phyloP scores from a whole-genome alignment of 2,888 invertebrate genomes.

The Caradrina clavipalpis region DNA sequence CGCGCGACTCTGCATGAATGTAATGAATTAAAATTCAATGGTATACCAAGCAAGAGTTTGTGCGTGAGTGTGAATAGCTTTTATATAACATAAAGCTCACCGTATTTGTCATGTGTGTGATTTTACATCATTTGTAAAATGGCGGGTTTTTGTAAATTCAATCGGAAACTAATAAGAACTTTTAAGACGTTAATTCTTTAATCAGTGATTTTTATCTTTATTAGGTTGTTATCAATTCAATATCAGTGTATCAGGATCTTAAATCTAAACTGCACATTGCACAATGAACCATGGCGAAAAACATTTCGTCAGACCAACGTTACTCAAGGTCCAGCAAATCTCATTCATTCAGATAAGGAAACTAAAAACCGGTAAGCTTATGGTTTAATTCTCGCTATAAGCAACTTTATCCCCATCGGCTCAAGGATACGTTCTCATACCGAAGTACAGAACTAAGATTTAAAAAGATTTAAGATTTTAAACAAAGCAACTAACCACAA shows the following conservation, averaged over 20 bases:
- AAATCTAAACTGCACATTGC: slow-evolving; percentile 60
- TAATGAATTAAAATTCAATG: slow-evolving; percentile 90
- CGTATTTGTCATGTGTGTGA: slow-evolving; percentile 56
- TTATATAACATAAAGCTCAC: slow-evolving; percentile 72
- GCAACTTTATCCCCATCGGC: slow-evolving; percentile 78
- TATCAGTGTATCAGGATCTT: slow-evolving; percentile 25
- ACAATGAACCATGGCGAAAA: slow-evolving; percentile 77
- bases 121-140: slow-evolving; percentile 50
- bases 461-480: slow-evolving; percentile 67
- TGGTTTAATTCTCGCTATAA: slow-evolving; percentile 61
- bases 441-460: slow-evolving; percentile 74
- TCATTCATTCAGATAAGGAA: slow-evolving; percentile 76
- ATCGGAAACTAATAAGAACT: slow-evolving; percentile 71
- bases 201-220: slow-evolving; percentile 2
- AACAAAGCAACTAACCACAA: slow-evolving; percentile 76
- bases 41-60: slow-evolving; percentile 78
- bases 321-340: slow-evolving; percentile 80
- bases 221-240: slow-evolving; percentile 30
- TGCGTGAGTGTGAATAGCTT: slow-evolving; percentile 80
- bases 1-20: slow-evolving; percentile 88
- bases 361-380: slow-evolving; percentile 74
- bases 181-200: slow-evolving; percentile 23
- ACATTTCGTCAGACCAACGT: slow-evolving; percentile 76
- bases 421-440: slow-evolving; percentile 75
- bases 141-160: slow-evolving; percentile 34